Percentiles rank a stretch among this genome's conserved stretches.
Evolutionary conservation across 2,888 invertebrate genomes (phyloP).

Genomic region (Nomada flava): DNA sequence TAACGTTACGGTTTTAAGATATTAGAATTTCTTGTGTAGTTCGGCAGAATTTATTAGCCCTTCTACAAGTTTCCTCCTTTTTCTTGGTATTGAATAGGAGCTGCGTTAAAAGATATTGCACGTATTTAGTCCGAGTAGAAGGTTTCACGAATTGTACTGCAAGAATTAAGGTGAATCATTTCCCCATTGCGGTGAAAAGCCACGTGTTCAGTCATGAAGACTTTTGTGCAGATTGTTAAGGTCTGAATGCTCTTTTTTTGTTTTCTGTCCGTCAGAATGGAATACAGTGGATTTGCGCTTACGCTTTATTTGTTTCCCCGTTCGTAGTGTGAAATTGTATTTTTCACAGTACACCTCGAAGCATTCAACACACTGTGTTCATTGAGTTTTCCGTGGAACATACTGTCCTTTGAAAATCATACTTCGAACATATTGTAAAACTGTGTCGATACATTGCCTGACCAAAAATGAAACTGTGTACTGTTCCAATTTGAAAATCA

Average conservation of each 20-base stretch:
- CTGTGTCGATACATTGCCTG: not conserved
- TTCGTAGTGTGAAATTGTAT: not conserved
- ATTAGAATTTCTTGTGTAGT: too few relatives aligned
- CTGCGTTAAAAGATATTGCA: not conserved
- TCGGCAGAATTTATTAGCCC: not conserved
- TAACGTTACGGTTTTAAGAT: too few relatives aligned
- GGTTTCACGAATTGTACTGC: not conserved
- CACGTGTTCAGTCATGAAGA: not conserved
- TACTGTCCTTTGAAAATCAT: slow-evolving; percentile 4
- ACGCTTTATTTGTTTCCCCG: not conserved
- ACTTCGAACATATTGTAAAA: not conserved
- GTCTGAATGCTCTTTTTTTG: not conserved
- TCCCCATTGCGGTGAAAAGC: too few relatives aligned
- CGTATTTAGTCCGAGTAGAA: not conserved
- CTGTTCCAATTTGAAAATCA: not conserved
- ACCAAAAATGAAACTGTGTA: not conserved
- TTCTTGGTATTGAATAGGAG: not conserved
- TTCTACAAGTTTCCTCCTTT: not conserved
- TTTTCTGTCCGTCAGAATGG: not conserved
- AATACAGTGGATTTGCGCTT: not conserved
- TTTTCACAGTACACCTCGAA: not conserved
- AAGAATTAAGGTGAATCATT: not conserved
- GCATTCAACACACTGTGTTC: not conserved
- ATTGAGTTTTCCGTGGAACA: slow-evolving; percentile 4
- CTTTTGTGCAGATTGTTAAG: not conserved